Evolutionary conservation across 2,888 invertebrate genomes (phyloP), one percentile per base, ranked within the genome.

Genomic region (Tribolium freemani): DNA sequence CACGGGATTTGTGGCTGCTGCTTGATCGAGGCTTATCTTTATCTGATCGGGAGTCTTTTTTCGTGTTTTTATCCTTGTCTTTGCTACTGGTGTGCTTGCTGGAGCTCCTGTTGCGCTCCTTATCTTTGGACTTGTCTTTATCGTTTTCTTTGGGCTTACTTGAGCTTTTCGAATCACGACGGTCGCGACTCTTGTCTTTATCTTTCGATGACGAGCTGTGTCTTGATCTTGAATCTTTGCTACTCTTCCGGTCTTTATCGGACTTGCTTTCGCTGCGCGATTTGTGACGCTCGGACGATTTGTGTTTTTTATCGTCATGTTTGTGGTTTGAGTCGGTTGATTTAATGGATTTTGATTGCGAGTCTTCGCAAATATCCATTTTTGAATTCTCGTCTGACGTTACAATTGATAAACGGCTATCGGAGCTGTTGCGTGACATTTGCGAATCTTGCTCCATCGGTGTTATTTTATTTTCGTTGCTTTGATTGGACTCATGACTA

Each of bases 361-460:
- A 79, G 74, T 84, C 83, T 60, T 85, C 84, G 73, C 81, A 82
- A 31, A 82, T 79, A 38, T 86, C 85, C 81, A 84, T 84, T 79
- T 85, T 86, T 38, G 86, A 86, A 64, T 86, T 87, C 8, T 88
- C 87, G 63, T 89, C 89, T 45, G 88, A 88, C 0, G 88, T 88
- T 1, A 88, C 87, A 53, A 88, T 88, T 0, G 90, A 90, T 26
- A 90, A 80, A 13, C 87, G 87, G 68, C 90, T 90, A 70, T 90
- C 90, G 3, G 90, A 91, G 20, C 91, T 91, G 11, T 91, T 90
- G 82, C 90, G 90, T 0, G 91, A 91, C 0, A 90, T 82, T 58
- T 90, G 89, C 0, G 91, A 90, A 73, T 92, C 90, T 73, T 92
- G 91, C 79, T 87, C 88, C 63, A 81, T 77, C 57, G 79, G 79